Conservation (phyloP, 2,797 vertebrate genomes). For the Pantherophis alleghaniensis region DNA sequence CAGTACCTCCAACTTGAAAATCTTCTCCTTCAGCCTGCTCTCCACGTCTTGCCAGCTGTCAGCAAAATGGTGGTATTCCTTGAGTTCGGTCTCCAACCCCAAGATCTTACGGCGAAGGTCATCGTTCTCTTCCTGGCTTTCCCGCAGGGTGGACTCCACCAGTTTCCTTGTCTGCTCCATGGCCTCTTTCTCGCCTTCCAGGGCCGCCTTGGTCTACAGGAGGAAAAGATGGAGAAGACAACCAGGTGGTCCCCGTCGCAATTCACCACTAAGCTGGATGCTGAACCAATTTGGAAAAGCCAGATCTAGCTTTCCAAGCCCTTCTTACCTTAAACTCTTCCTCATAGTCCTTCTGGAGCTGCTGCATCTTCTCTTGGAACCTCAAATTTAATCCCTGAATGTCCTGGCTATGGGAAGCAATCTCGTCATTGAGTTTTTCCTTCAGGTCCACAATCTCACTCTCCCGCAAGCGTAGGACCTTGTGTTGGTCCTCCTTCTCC, state of each 20-base stretch:
- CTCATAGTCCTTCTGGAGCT: constrained; percentile 77
- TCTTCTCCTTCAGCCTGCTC: constrained; percentile 80
- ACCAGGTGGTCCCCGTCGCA: rapidly evolving
- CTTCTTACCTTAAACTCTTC: constrained; percentile 78
- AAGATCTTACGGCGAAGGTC: constrained; percentile 79
- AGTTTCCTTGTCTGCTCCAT: constrained; percentile 71
- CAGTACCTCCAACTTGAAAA: constrained; percentile 84
- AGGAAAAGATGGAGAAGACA: background rate
- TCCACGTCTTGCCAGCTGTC: constrained; percentile 77
- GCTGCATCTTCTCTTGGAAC: constrained; percentile 76
- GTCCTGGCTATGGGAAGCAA: constrained; percentile 76
- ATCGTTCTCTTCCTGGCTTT: constrained; percentile 72
- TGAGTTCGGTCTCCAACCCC: constrained; percentile 79
- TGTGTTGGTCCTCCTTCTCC: constrained; percentile 74
- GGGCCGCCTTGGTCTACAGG: constrained; percentile 54
- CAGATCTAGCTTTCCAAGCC: constrained; percentile 4
- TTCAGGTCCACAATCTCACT: constrained; percentile 78
- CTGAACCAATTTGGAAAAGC: background rate
- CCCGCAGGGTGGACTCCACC: constrained; percentile 76
- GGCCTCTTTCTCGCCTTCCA: constrained; percentile 54
- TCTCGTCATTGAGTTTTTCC: constrained; percentile 74
- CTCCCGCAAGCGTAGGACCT: constrained; percentile 75
- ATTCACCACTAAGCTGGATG: background rate
- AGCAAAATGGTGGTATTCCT: constrained; percentile 65
- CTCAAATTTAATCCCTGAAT: constrained; percentile 79